These are phyloP conservation scores for Cheirogaleus medius DNA, from an alignment of 2,113 vertebrate species.

Conservation along the genomic window DNA sequence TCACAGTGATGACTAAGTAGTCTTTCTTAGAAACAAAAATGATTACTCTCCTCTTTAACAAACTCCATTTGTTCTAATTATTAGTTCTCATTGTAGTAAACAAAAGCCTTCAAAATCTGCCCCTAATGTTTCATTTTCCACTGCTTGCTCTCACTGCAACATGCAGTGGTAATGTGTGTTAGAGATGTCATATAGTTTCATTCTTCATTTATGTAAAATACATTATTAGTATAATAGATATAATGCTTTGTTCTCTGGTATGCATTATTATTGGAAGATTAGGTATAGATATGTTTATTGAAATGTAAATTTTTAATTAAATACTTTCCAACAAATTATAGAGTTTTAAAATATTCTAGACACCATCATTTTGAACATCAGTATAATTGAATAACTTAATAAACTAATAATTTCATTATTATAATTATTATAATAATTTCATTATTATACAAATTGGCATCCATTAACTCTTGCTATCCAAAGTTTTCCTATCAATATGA, in stretches of 20 bases:
- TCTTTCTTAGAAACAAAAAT: neutral
- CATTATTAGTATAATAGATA: neutral
- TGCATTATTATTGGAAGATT: neutral
- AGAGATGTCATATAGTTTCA: neutral
- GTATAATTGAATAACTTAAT: neutral
- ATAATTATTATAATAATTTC: slow-evolving; percentile 23
- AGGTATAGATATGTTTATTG: neutral
- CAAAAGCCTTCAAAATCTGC: neutral
- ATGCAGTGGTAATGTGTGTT: neutral
- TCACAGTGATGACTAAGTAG: neutral
- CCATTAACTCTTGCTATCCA: neutral
- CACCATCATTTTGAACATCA: neutral
- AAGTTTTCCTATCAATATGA: neutral
- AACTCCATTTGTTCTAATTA: neutral
- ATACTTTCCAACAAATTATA: neutral
- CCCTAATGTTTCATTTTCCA: neutral
- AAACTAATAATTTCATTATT: neutral
- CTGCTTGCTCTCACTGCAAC: neutral
- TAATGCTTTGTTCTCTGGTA: neutral
- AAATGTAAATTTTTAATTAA: slow-evolving; percentile 36
- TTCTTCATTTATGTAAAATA: neutral
- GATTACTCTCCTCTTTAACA: neutral
- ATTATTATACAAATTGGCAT: slow-evolving; percentile 11
- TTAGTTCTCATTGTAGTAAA: neutral
- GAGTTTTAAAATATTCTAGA: neutral